These are phyloP conservation scores for Delphinapterus leucas DNA, from an alignment of 2,113 vertebrate genomes.

Conservation along the genomic window DNA sequence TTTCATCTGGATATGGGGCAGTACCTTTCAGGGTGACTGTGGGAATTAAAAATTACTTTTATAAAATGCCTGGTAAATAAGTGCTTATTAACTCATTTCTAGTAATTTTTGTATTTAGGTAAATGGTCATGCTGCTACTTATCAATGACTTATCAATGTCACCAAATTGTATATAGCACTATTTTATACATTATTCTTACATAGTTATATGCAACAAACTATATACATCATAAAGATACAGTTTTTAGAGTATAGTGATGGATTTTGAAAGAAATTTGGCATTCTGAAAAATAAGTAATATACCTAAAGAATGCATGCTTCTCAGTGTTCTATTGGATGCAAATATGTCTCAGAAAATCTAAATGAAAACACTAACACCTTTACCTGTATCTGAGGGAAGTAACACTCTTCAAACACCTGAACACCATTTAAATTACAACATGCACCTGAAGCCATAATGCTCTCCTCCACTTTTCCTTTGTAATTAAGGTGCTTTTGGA, in stretches of 20 bases:
- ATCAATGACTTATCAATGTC: neutral
- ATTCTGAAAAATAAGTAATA: neutral
- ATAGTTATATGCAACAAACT: neutral
- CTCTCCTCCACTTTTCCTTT: neutral
- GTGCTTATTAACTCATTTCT: neutral
- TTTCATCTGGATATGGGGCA: neutral
- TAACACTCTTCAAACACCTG: neutral
- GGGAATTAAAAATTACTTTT: constrained; percentile 10
- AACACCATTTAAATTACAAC: neutral
- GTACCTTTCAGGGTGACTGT: neutral
- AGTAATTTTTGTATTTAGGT: neutral
- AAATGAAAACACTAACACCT: neutral
- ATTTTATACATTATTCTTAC: neutral
- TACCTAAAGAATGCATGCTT: neutral
- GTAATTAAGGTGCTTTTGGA: neutral
- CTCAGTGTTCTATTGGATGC: neutral
- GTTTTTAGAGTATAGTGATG: neutral
- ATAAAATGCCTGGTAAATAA: neutral
- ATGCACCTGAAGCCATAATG: neutral
- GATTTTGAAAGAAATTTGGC: neutral
- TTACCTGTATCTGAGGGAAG: neutral
- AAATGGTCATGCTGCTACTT: neutral
- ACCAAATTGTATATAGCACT: neutral
- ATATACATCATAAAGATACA: neutral
- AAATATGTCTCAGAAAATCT: neutral